Evolutionary conservation across 2,797 vertebrate species (phyloP), one percentile per base, ranked within the genome.

Genomic region (Enteromius mattozi): DNA sequence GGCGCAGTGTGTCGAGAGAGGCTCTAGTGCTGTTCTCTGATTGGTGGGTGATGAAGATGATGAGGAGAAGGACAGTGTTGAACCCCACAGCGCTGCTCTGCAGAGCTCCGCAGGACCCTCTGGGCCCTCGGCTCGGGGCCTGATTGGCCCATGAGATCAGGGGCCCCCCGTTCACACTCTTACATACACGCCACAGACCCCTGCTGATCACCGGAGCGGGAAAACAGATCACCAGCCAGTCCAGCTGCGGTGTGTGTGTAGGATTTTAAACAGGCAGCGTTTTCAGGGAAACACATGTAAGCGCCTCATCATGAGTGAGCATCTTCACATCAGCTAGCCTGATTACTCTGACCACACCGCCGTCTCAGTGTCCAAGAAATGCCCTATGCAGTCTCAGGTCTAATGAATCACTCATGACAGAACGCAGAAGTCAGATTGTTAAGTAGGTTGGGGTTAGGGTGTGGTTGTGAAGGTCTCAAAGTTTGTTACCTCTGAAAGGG

Each of bases 111-210:
- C 93, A 90, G 92, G 91, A 91, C 93, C 91, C 89, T 81, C 68
- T 68, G 86, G 85, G 91, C 92, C 94, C 91, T 94, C 89, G 90
- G 93, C 92, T 95, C 93, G 88, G 90, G 88, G 85, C 91, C 92
- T 95, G 95, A 95, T 95, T 95, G 94, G 92, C 88, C 89, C 92
- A 91, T 93, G 92, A 94, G 94, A 95, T 94, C 94, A 93, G 90
- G 92, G 88, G 87, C 74, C 84, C 75, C 84, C 37, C 75, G 56
- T 63, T 30, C 35, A 75, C 59, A 61, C 75, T 51, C 81, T 77
- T 68, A 68, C 66, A 80, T 70, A 82, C 77, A 85, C 75, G 49
- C 68, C 68, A 77, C 56, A 65, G 69, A 61, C 51, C 42, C 82
- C 61, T 80, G 47, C 65, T 85, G 84, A 88, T 86, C 80, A 59